phyloP scores from a whole-genome alignment of 2,888 invertebrate species.

The Luffia ferchaultella region DNA sequence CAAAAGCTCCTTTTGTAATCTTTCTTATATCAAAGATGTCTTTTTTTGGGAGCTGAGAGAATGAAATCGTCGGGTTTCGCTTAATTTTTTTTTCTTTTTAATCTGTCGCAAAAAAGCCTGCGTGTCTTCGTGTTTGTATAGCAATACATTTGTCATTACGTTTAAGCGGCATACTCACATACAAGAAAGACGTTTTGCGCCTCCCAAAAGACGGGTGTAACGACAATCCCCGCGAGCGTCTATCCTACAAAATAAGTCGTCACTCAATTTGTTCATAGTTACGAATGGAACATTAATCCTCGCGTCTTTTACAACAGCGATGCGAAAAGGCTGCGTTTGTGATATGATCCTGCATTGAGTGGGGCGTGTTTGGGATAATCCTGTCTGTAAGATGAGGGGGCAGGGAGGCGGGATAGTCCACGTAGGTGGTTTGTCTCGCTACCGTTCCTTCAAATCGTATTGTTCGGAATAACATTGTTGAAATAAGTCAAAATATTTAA shows the following conservation, averaged over 20 bases:
- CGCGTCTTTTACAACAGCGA: conserved; percentile 27
- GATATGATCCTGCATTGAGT: neutral
- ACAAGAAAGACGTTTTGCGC: neutral
- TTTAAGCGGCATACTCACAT: neutral
- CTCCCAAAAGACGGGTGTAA: conserved; percentile 25
- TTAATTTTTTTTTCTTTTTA: neutral
- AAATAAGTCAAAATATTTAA: too few relatives aligned
- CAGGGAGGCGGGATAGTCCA: neutral
- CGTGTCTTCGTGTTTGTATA: neutral
- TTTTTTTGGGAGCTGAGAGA: neutral
- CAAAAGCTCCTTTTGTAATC: neutral
- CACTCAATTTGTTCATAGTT: conserved; percentile 52
- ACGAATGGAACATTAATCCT: conserved; percentile 35
- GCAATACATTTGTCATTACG: neutral
- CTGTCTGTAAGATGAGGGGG: neutral
- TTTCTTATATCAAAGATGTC: neutral
- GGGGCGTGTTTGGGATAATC: neutral
- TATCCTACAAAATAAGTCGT: conserved; percentile 23
- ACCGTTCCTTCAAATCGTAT: too few relatives aligned
- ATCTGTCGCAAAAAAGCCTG: neutral
- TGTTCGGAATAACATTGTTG: too few relatives aligned
- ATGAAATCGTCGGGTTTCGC: too few relatives aligned
- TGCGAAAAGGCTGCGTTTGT: conserved; percentile 31
- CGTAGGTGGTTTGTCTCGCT: neutral
- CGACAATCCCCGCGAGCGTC: conserved; percentile 19